phyloP scores from a whole-genome alignment of 2,113 vertebrate genomes.

The Oreochromis tanganicae region DNA sequence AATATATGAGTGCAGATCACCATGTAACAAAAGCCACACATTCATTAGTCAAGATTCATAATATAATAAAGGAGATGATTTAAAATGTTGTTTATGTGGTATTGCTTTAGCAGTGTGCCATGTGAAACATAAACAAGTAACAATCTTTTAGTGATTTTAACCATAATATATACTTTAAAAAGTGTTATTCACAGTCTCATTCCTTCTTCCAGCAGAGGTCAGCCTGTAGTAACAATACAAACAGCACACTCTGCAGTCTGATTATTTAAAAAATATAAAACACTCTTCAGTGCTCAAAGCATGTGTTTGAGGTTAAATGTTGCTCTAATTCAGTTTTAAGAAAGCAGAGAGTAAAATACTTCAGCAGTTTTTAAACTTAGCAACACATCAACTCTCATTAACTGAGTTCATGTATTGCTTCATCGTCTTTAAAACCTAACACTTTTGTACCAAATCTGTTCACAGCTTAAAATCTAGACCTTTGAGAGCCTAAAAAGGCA shows the following conservation, averaged over 20 bases:
- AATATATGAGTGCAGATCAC: constrained; percentile 1
- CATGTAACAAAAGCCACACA: constrained; percentile 19
- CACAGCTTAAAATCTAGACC: background rate
- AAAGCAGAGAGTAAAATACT: background rate
- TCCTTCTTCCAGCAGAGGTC: constrained; percentile 28
- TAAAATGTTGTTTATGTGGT: background rate
- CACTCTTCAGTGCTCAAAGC: background rate
- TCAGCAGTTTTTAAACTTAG: background rate
- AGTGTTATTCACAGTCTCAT: constrained; percentile 5
- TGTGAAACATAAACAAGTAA: background rate
- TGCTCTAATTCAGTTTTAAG: background rate
- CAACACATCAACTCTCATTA: background rate
- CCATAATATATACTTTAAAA: background rate
- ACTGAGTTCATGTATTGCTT: background rate
- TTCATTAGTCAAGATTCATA: background rate
- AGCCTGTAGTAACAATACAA: background rate
- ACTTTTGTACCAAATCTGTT: background rate
- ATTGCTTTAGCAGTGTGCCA: background rate
- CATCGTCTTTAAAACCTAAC: background rate
- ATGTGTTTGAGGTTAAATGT: background rate
- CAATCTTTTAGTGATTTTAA: constrained; percentile 16
- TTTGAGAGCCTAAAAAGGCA: background rate
- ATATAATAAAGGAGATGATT: background rate
- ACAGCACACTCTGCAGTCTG: background rate
- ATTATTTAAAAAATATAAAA: background rate